Evolutionary conservation across 2,113 vertebrate genomes (phyloP).

Genomic region (Myocastor coypus): DNA sequence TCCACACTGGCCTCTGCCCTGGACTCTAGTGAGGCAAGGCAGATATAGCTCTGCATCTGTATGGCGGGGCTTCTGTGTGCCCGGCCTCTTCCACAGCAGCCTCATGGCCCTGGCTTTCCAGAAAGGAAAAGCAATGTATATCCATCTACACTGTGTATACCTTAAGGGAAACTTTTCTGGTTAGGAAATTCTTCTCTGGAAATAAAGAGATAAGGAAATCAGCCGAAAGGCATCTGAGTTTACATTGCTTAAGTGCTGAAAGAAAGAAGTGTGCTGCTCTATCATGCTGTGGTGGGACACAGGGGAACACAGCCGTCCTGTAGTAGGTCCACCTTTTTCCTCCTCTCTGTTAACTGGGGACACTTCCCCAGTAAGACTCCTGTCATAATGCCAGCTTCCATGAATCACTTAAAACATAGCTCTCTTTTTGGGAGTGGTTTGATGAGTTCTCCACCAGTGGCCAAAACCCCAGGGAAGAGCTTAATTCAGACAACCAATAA

Average conservation of each 20-base stretch:
- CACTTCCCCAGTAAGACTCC: constrained; percentile 63
- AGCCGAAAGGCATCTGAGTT: constrained; percentile 38
- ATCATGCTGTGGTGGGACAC: constrained; percentile 64
- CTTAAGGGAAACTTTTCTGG: constrained; percentile 24
- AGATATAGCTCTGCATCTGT: accelerated
- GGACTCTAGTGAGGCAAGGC: not conserved
- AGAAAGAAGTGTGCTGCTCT: constrained; percentile 83
- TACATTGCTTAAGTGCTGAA: constrained; percentile 70
- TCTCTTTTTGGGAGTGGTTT: constrained; percentile 19
- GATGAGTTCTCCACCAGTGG: constrained; percentile 3
- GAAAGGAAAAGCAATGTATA: not conserved
- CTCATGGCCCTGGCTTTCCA: not conserved
- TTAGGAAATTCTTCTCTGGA: constrained; percentile 76
- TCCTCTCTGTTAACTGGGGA: constrained; percentile 48
- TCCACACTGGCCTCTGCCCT: not conserved
- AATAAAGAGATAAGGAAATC: constrained; percentile 68
- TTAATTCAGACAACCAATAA: not conserved
- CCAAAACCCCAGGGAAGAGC: not conserved
- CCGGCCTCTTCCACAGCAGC: not conserved
- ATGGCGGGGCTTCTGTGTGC: accelerated
- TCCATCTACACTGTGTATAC: not conserved
- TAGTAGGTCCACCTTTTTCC: constrained; percentile 60
- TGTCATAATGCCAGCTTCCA: constrained; percentile 29
- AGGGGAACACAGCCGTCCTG: constrained; percentile 25
- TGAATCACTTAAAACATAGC: constrained; percentile 10